Evolutionary conservation across 2,113 vertebrate genomes (phyloP), one percentile per base, ranked within the genome.

Genomic region (Acrocephalus arundinaceus): DNA sequence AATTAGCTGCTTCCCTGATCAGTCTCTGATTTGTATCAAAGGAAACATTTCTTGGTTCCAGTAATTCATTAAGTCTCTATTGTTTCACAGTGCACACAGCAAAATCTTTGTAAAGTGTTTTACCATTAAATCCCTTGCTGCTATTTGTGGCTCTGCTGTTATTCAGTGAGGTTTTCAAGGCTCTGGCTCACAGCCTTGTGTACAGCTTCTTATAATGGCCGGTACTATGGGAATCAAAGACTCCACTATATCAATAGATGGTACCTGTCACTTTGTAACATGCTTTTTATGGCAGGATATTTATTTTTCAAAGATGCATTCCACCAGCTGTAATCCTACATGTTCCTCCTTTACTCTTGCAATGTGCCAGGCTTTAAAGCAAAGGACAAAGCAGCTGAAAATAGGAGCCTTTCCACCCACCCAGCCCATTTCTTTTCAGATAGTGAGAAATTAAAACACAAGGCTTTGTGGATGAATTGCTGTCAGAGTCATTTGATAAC

Each of bases 241-340:
- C 87, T 90, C 55, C 59, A 79, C 95, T 90, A 71, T 73, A 95
- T 97, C 96, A 96, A 94, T 96, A 97, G 91, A 92, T 80, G 55
- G 85, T 90, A 91, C 91, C 94, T 97, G 90, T 85, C 89, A 96
- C 91, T 97, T 97, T 94, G 77, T 90, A 96, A 89, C 87, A 80
- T 96, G 96, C 90, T 97, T 98, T 97, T 96, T 97, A 97, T 98
- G 95, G 37, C 35, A 96, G 75, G 78, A 90, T 96, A 97, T 97
- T 97, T 97, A 94, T 94, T 97, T 97, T 97, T 97, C 97, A 97
- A 97, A 97, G 96, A 95, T 73, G 20, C 75, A 87, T 95, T 97
- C 84, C 90, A 97, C 88, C 89, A 1, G 48, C 87, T 97, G 78
- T 97, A 95, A 93, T 95, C 95, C 87, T 97, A 79, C 96, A 75